Conservation (phyloP, 2,113 vertebrate genomes). For the Corydoras maculifer region DNA sequence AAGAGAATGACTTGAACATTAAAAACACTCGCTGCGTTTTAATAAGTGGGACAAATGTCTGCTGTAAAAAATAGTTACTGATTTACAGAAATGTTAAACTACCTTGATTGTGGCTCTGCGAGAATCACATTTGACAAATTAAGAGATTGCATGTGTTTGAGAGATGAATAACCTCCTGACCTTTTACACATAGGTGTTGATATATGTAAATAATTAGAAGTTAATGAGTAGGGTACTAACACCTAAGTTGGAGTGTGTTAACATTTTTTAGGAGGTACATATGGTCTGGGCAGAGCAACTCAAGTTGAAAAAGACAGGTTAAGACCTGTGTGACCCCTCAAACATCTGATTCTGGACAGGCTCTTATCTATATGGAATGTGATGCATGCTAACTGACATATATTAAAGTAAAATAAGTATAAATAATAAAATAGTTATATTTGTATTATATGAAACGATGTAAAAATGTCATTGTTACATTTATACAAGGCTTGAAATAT, state of each 20-base stretch:
- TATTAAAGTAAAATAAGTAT: too few species aligned
- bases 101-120: background rate
- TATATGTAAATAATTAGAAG: too few species aligned
- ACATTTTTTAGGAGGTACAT: background rate
- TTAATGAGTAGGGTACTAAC: too few species aligned
- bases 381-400: background rate
- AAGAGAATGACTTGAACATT: background rate
- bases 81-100: constrained; percentile 15
- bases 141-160: too few species aligned
- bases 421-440: too few species aligned
- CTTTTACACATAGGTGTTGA: too few species aligned
- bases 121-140: too few species aligned
- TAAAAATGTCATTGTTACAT: too few species aligned
- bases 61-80: constrained; percentile 18
- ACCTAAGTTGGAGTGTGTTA: too few species aligned
- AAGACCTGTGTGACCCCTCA: constrained; percentile 29
- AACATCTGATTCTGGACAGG: constrained; percentile 3
- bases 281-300: background rate
- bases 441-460: too few species aligned
- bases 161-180: too few species aligned
- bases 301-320: constrained; percentile 8
- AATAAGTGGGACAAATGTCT: background rate
- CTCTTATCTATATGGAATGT: constrained; percentile 26
- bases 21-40: background rate
- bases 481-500: too few species aligned